A percentile compares a stretch with the other conserved stretches of the same genome.
These are phyloP conservation scores for Siniperca undulata DNA, from an alignment of 2,797 vertebrate species.

Conservation along the genomic window DNA sequence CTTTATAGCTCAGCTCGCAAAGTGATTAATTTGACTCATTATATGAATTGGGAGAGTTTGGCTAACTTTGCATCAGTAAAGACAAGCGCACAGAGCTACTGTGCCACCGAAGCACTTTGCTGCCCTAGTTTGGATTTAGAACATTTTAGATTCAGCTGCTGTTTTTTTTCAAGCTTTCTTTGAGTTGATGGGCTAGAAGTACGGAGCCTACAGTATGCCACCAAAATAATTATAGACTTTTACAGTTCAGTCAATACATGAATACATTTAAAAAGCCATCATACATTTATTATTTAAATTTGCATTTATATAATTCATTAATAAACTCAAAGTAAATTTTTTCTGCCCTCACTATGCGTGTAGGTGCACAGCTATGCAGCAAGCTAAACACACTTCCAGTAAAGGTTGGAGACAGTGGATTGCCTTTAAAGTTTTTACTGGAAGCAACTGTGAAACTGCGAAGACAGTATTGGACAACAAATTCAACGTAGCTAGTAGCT, in stretches of 20 bases:
- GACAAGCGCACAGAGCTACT: constrained; percentile 44
- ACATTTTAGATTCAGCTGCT: constrained; percentile 27
- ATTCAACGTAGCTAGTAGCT: background rate
- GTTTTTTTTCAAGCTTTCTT: constrained; percentile 24
- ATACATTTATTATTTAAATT: background rate
- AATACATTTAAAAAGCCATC: constrained; percentile 2
- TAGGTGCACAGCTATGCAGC: background rate
- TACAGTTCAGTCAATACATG: background rate
- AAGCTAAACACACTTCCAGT: background rate
- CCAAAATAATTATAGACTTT: background rate
- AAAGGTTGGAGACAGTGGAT: background rate
- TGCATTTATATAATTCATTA: background rate
- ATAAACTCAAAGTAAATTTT: background rate
- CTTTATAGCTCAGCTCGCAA: constrained; percentile 51
- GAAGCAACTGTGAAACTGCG: background rate
- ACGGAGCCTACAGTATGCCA: background rate
- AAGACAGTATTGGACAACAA: background rate
- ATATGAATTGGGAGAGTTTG: constrained; percentile 56
- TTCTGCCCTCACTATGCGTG: too few species aligned
- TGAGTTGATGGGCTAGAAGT: constrained; percentile 5
- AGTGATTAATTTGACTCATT: constrained; percentile 72
- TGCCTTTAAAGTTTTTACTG: background rate
- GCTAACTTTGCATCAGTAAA: constrained; percentile 49
- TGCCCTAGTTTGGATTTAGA: constrained; percentile 34
- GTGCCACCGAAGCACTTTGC: constrained; percentile 44